Evolutionary conservation across 1,140 invertebrate genomes (phyloP), one percentile per base, ranked within the genome.

Genomic region (Lasaia peninsularis): DNA sequence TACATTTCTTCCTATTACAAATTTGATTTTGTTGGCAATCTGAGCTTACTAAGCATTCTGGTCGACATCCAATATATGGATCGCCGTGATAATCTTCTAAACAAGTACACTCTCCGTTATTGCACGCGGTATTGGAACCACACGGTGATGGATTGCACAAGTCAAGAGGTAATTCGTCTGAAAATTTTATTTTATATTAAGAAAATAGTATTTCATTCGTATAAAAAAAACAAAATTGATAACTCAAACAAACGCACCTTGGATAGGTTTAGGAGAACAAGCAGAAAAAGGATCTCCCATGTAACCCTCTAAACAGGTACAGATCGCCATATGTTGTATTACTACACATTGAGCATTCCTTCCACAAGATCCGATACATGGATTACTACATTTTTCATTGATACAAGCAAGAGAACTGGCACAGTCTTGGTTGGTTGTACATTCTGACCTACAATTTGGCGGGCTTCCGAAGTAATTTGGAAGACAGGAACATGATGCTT

Each of bases 1-100:
- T 85, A 72, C 96, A 98, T 74, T 96, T 93, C 69, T 95, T 94
- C 62, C 93, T 92, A 12, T 95, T 90, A 85, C 96, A 98, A 44
- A 95, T 94, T 61, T 94, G 86, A 68, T 94, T 91, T 67, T 92
- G 92, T 5, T 93, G 89, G 83, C 96, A 98, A 71, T 97, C 95
- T 0, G 93, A 90, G 78, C 94, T 95, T 53, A 93, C 91, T 2
- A 94, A 92, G 81, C 95, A 96, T 79, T 96, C 95, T 0, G 95
- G 95, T 57, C 93, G 91, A 71, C 95, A 95, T 14, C 93, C 94
- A 5, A 91, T 63, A 62, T 94, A 94, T 6, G 94, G 93, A 76
- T 93, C 92, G 5, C 94, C 94, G 60, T 92, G 92, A 75, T 92
- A 94, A 62, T 93, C 92, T 60, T 91, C 82, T 58, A 93, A 67